Evolutionary conservation across 30 jellyfish, hydroid and myxozoan genomes (phyloP).

Genomic region (Pelagia noctiluca): DNA sequence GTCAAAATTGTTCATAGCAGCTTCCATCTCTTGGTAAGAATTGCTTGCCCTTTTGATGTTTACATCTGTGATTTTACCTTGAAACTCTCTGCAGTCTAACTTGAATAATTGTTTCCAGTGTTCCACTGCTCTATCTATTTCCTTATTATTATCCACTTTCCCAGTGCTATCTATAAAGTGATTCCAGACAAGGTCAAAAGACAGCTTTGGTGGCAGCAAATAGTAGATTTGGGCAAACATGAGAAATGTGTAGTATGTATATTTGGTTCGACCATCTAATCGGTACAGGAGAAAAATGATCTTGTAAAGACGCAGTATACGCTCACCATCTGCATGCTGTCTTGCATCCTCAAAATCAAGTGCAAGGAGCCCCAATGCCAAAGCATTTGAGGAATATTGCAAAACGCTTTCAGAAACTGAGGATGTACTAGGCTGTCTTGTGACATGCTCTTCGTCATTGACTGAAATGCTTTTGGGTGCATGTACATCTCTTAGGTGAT

Average conservation of each 20-base stretch:
- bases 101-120: slow-evolving; percentile 24
- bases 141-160: slow-evolving; percentile 12
- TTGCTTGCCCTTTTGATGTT: slow-evolving; percentile 22
- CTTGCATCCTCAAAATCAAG: slow-evolving; percentile 34
- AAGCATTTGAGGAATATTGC: slow-evolving; percentile 38
- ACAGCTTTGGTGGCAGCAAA: slow-evolving; percentile 34
- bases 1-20: slow-evolving; percentile 34
- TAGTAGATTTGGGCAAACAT: slow-evolving; percentile 27
- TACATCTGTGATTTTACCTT: slow-evolving; percentile 28
- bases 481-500: slow-evolving; percentile 40
- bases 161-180: slow-evolving; percentile 20
- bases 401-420: slow-evolving; percentile 12
- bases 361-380: slow-evolving; percentile 23
- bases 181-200: slow-evolving; percentile 38
- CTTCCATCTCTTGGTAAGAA: slow-evolving; percentile 47
- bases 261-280: slow-evolving; percentile 17
- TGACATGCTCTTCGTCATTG: slow-evolving; percentile 37
- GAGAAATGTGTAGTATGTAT: slow-evolving; percentile 20
- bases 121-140: slow-evolving; percentile 25
- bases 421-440: slow-evolving; percentile 24
- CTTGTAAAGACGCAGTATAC: slow-evolving; percentile 38
- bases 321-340: slow-evolving; percentile 44
- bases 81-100: slow-evolving; percentile 25
- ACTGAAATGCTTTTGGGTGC: slow-evolving; percentile 39
- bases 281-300: slow-evolving; percentile 6